These are phyloP conservation scores for Montipora cactus DNA, from an alignment of 64 coral and sea anemone species.

Conservation along the genomic window DNA sequence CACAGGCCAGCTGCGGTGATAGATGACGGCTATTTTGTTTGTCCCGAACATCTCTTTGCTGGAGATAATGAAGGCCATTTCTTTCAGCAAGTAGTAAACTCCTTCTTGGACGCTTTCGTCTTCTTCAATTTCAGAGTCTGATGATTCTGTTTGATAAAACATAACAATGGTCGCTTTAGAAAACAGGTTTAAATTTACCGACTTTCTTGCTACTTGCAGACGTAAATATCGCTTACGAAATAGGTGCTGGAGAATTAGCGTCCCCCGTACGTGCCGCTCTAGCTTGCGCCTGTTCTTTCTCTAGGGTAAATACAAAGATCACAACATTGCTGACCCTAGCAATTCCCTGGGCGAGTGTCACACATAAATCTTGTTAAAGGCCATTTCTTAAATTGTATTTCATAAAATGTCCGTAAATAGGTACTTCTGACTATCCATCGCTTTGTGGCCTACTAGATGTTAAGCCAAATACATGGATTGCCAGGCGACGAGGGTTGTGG, in stretches of 20 bases:
- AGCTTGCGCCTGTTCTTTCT: neutral
- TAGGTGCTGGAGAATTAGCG: too few species aligned
- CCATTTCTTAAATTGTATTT: neutral
- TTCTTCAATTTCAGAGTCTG: constrained; percentile 50
- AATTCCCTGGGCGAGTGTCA: neutral
- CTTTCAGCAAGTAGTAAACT: constrained; percentile 68
- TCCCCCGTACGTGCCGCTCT: neutral
- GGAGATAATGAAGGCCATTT: constrained; percentile 71
- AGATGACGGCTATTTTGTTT: constrained; percentile 69
- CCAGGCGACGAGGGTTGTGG: too few species aligned
- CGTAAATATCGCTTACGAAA: too few species aligned
- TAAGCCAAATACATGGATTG: too few species aligned
- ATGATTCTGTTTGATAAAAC: constrained; percentile 51
- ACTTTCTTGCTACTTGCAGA: neutral
- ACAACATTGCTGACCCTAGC: neutral
- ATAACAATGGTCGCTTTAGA: neutral
- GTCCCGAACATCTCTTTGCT: constrained; percentile 72
- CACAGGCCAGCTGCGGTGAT: constrained; percentile 73
- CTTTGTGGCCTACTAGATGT: neutral
- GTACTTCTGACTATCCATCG: neutral
- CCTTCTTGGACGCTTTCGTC: constrained; percentile 83
- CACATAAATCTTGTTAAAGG: neutral
- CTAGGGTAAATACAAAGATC: too few species aligned
- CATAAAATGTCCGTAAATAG: neutral
- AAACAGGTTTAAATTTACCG: neutral